These are phyloP conservation scores for Trichonephila inaurata DNA, from an alignment of 1,140 invertebrate species.

Conservation along the genomic window DNA sequence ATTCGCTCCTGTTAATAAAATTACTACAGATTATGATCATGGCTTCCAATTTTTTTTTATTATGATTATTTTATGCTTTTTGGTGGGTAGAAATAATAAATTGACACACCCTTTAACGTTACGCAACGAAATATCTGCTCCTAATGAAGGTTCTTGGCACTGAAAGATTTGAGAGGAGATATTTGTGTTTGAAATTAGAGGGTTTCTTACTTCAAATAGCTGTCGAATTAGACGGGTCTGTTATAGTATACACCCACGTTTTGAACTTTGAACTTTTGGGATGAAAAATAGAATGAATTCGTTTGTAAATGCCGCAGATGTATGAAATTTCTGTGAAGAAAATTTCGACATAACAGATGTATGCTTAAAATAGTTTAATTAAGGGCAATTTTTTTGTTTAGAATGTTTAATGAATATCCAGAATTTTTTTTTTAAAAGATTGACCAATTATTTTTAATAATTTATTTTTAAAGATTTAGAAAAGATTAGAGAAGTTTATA, in stretches of 20 bases:
- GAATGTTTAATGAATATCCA: no score
- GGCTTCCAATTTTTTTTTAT: not conserved
- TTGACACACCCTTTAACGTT: constrained; percentile 57
- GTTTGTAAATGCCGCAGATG: no score
- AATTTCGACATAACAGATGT: no score
- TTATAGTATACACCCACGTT: not conserved
- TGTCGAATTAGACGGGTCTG: not conserved
- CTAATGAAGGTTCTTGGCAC: not conserved
- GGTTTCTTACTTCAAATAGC: not conserved
- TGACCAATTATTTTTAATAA: no score
- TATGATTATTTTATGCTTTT: not conserved
- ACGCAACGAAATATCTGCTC: not conserved
- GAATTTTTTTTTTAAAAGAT: no score
- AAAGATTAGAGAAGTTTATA: no score
- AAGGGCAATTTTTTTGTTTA: no score
- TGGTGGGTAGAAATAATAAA: constrained; percentile 27
- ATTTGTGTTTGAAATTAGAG: not conserved
- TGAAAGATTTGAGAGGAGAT: not conserved
- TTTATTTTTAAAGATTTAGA: no score
- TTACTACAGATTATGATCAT: constrained; percentile 66
- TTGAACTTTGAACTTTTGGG: not conserved
- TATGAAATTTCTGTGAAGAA: no score
- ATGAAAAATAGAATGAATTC: not conserved
- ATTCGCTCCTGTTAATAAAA: constrained; percentile 57
- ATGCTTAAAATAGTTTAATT: no score